These are phyloP conservation scores for Carapus acus DNA, from an alignment of 2,797 vertebrate genomes.

Conservation along the genomic window DNA sequence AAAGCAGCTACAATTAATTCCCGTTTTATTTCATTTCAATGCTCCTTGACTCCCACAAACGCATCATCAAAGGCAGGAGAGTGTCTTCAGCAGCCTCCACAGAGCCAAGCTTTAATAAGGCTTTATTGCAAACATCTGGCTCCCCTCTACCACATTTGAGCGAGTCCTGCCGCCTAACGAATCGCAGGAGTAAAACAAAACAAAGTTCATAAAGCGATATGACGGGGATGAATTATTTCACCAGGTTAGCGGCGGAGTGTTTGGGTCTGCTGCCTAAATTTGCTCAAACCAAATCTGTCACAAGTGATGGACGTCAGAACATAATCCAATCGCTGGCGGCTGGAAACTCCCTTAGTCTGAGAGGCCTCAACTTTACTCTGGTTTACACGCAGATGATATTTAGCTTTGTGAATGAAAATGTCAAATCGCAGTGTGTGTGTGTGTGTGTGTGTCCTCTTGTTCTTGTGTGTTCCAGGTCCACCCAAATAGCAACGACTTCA, in stretches of 20 bases:
- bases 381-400: conserved; percentile 13
- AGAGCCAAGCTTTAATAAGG: conserved; percentile 67
- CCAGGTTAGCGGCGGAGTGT: conserved; percentile 28
- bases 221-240: conserved; percentile 48
- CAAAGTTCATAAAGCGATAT: conserved; percentile 46
- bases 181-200: conserved; percentile 54
- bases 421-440: conserved; percentile 4
- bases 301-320: conserved; percentile 39
- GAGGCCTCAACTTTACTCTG: conserved; percentile 6
- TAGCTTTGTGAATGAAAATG: conserved; percentile 3
- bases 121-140: conserved; percentile 72
- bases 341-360: conserved; percentile 27
- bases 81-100: conserved; percentile 58
- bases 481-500: conserved; percentile 89
- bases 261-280: conserved; percentile 33
- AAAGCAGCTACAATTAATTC: conserved; percentile 67
- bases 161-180: conserved; percentile 52
- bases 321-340: conserved; percentile 21
- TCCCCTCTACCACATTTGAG: conserved; percentile 28
- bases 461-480: conserved; percentile 85
- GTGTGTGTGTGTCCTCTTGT: conserved; percentile 1
- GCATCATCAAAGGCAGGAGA: conserved; percentile 67
- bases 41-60: conserved; percentile 67
- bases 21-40: conserved; percentile 67
- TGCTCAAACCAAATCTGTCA: conserved; percentile 20